Evolutionary conservation across 2,797 vertebrate genomes (phyloP).

Genomic region (Chaenodraco wilsoni): DNA sequence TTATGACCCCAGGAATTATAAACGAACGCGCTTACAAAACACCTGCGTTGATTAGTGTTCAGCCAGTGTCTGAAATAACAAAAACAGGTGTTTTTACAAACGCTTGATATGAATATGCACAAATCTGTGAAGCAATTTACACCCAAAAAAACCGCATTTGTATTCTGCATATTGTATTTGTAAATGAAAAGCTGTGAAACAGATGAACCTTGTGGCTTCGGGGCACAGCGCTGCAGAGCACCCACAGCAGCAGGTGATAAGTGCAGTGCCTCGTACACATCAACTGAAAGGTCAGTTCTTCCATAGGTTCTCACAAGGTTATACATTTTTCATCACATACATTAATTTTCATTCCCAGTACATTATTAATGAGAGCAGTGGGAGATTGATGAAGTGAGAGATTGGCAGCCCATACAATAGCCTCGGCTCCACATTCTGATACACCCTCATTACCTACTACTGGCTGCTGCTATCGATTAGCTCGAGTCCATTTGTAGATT

Average conservation of each 20-base stretch:
- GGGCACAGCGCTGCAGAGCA: conserved; percentile 19
- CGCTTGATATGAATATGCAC: not conserved
- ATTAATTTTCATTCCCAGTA: conserved; percentile 69
- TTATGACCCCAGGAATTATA: conserved; percentile 53
- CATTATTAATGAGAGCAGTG: conserved; percentile 67
- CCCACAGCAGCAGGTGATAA: conserved; percentile 32
- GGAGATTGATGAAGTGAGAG: conserved; percentile 48
- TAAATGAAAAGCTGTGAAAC: conserved; percentile 3
- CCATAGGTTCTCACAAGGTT: conserved; percentile 62
- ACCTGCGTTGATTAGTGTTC: conserved; percentile 36
- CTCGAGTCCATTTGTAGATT: conserved; percentile 60
- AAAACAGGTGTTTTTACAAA: conserved; percentile 23
- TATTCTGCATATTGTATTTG: not conserved
- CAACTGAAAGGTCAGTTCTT: conserved; percentile 61
- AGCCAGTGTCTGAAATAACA: conserved; percentile 21
- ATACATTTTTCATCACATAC: conserved; percentile 76
- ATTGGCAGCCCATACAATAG: conserved; percentile 56
- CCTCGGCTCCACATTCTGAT: conserved; percentile 52
- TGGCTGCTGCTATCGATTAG: conserved; percentile 49
- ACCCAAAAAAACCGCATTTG: conserved; percentile 15
- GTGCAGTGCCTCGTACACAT: conserved; percentile 30
- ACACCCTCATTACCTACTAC: conserved; percentile 42
- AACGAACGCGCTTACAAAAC: conserved; percentile 43
- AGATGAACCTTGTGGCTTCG: not conserved
- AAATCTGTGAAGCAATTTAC: conserved; percentile 26